Conservation (phyloP, 2,113 vertebrate genomes). For the Cyphomyrus plagiostoma region DNA sequence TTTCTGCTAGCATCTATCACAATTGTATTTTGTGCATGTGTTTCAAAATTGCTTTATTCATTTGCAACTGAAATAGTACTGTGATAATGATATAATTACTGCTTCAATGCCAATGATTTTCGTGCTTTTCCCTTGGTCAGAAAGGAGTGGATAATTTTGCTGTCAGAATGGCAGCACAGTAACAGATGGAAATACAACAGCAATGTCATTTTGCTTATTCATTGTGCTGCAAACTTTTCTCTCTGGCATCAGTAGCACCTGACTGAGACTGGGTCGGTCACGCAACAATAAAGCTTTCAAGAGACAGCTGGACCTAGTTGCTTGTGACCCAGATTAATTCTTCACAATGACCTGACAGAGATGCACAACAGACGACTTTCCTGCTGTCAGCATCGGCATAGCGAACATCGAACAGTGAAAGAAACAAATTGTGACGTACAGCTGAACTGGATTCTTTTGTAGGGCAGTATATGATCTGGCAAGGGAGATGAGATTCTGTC, state of each 20-base stretch:
- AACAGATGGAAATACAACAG: neutral
- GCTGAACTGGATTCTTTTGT: neutral
- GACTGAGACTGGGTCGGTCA: neutral
- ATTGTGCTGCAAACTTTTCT: neutral
- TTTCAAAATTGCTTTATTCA: neutral
- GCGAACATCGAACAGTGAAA: neutral
- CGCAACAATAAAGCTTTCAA: neutral
- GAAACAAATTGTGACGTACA: neutral
- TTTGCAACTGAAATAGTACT: neutral
- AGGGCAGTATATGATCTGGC: neutral
- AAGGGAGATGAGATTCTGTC: neutral
- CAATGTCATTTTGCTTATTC: neutral
- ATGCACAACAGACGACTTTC: neutral
- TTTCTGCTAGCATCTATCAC: neutral
- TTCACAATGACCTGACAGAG: neutral
- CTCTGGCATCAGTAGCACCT: neutral
- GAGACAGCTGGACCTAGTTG: constrained; percentile 3
- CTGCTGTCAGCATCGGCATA: neutral
- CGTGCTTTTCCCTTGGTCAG: neutral
- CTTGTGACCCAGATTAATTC: neutral
- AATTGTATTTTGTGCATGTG: neutral
- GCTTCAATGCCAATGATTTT: neutral
- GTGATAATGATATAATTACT: neutral
- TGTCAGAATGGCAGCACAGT: neutral
- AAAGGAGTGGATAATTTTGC: neutral